These are phyloP conservation scores for Zaprionus nigranus DNA, from an alignment of 1,140 invertebrate species.

Conservation along the genomic window DNA sequence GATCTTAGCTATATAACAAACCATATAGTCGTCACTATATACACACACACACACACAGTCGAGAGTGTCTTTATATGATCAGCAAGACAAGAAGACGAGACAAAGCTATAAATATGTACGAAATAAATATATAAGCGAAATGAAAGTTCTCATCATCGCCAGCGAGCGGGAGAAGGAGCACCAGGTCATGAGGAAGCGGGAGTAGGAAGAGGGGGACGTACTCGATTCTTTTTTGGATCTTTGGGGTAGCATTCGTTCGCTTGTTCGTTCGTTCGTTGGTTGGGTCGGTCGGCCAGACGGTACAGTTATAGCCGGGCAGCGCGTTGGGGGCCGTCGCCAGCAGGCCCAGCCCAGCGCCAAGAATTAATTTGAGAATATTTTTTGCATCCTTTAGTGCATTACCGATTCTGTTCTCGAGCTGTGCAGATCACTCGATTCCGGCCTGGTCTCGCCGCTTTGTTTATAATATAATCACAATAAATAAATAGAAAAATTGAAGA, in stretches of 20 bases:
- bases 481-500: conserved; percentile 23
- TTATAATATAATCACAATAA: conserved; percentile 41
- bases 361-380: conserved; percentile 79
- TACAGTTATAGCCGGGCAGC: conserved; percentile 60
- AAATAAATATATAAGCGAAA: conserved; percentile 54
- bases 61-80: conserved; percentile 19
- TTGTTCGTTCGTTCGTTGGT: not conserved
- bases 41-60: conserved; percentile 11
- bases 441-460: conserved; percentile 57
- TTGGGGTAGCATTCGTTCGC: conserved; percentile 28
- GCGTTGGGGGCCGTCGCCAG: conserved; percentile 11
- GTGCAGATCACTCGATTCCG: conserved; percentile 75
- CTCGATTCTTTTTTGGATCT: conserved; percentile 38
- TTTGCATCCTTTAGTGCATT: conserved; percentile 84
- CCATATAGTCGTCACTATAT: conserved; percentile 25
- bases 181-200: conserved; percentile 8
- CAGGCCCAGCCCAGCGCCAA: conserved; percentile 30
- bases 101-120: conserved; percentile 79
- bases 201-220: not conserved
- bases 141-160: conserved; percentile 61
- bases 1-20: conserved; percentile 53
- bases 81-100: conserved; percentile 76
- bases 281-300: conserved; percentile 31
- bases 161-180: conserved; percentile 1
- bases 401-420: conserved; percentile 81